These are phyloP conservation scores for Hippopotamus amphibius DNA, from an alignment of 2,113 vertebrate genomes.

Conservation along the genomic window DNA sequence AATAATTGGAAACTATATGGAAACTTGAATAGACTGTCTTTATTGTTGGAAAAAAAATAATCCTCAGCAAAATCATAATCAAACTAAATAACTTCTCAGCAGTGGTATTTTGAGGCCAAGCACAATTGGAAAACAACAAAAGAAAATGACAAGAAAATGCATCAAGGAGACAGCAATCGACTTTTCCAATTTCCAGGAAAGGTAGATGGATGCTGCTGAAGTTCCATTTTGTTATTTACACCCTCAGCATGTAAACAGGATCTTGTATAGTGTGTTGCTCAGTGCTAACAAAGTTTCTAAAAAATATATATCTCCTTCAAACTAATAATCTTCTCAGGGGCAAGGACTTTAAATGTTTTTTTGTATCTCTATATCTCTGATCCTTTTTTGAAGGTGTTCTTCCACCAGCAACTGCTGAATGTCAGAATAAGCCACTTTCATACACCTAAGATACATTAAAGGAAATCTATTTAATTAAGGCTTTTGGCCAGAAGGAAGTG, in stretches of 20 bases:
- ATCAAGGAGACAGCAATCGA: neutral
- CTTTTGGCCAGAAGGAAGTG: neutral
- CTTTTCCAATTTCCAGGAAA: neutral
- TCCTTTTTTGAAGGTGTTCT: conserved; percentile 5
- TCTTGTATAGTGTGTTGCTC: neutral
- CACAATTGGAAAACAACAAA: conserved; percentile 37
- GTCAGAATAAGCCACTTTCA: neutral
- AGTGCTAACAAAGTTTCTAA: conserved; percentile 18
- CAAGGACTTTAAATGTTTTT: neutral
- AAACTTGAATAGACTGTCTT: neutral
- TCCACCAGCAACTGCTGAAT: neutral
- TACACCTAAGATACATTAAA: neutral
- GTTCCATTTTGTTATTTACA: neutral
- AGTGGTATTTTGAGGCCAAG: conserved; percentile 31
- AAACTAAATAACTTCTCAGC: neutral
- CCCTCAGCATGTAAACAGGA: neutral
- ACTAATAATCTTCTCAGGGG: neutral
- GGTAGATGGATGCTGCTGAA: neutral
- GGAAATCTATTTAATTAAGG: neutral
- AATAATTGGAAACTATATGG: neutral
- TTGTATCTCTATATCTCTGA: conserved; percentile 22
- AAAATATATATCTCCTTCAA: neutral
- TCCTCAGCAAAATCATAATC: neutral
- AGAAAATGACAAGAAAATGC: neutral
- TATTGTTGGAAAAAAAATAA: neutral